Evolutionary conservation across 2,113 vertebrate species (phyloP), one percentile per base, ranked within the genome.

Genomic region (Hypanus sabinus): DNA sequence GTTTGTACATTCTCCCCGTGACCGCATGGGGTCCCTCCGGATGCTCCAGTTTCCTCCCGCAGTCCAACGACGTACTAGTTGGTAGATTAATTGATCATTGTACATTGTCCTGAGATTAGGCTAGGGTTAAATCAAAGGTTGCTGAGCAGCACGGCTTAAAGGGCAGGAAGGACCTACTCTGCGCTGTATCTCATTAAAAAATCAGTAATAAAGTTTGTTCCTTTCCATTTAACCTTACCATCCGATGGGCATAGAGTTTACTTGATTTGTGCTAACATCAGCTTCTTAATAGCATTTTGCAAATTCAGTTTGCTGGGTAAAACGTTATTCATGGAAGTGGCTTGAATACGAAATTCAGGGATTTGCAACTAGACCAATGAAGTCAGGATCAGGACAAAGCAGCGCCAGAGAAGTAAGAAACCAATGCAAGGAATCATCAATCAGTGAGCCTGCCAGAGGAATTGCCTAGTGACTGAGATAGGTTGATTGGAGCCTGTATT

Each of bases 351-450:
- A 87, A 87, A 57, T 3, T 30, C 57, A 62, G 83, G 60, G 57
- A 88, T 88, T 88, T 88, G 55, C n/a, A 62, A 88, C 60, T 27
- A 88, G 57, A 88, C 11, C 83, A 11, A n/a, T 7, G 11, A 62
- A 30, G 62, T 24, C 46, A 27, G 80, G 33, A 81, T 60, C 55
- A n/a, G 57, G 24, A 88, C 27, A 60, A n/a, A 60, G 16, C 12
- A 62, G 57, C 11, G 57, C 60, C 27, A n/a, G 83, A 16, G 83
- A 88, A 11, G 83, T 30, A 88, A 88, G 57, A 88, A n/a, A n/a
- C 24, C 83, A 62, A n/a, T 88, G 83, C 60, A 88, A 62, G 83
- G n/a, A n/a, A 62, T 88, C 83, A 92, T 92, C 88, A 92, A 92
- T 71, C 65, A 92, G 9, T 65, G 2, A 36, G 36, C 57, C 90